Base-by-base conservation (phyloP, 2,113 vertebrate species). In the Girardinichthys multiradiatus region DNA sequence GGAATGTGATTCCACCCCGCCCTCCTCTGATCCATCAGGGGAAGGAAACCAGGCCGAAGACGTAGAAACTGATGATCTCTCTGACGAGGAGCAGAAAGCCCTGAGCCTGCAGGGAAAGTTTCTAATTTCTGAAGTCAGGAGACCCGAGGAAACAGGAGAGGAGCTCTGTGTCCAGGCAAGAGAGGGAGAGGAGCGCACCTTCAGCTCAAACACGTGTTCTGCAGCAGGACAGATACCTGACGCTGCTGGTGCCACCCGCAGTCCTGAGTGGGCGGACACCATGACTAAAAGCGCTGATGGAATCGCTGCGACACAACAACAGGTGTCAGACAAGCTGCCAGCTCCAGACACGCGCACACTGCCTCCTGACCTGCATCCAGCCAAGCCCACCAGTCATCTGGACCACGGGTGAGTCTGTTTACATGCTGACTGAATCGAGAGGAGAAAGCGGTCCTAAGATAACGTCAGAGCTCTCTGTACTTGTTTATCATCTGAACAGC, bases 1-100 rank as follows among this genome's bases (percentile, higher is more conserved):
- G 92, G 92, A 84, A 94, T 94, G 91, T 13, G 39, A 74, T 12
- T 45, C 45, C 3, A 78, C 85, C 85, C 69, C 85, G 67, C 93
- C 92, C 81, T 79, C 76, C 60, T 15, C 29, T 39, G 77, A 82
- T 67, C 64, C 0, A 10, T 57, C 42, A 12, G 77, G 13, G 24
- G 68, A 66, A 39, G 62, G 51, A 81, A 85, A 85, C 77, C 81
- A 70, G 66, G 72, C 77, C 4, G 64, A 72, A 42, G 37, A 3
- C 15, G 4, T 57, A 58, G 62, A 76, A 86, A 79, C 74, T 29
- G 48, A 73, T 77, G 79, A 74, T 76, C 76, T 14, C 76, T 45
- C 27, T 42, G 7, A 29, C 13, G 64, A 12, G 30, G 35, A 37
- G n/a, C 24, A 58, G 0, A 57, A 29, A 17, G 27, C 74, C 65